These are phyloP conservation scores for Psittacula cyanocephala DNA, from an alignment of 2,113 vertebrate genomes.

Conservation along the genomic window DNA sequence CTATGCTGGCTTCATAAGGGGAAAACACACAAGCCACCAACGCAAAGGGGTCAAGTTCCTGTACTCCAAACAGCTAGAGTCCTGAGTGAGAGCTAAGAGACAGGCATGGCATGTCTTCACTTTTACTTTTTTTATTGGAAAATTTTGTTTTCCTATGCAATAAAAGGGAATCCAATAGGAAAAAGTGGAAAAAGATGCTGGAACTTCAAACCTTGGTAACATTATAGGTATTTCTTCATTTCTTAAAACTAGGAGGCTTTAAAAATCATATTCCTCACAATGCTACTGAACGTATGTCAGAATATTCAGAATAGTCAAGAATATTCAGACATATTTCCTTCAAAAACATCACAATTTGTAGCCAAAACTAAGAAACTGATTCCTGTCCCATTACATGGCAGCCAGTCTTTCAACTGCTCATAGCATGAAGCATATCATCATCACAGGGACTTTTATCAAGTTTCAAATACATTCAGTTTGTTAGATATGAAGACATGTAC, in stretches of 20 bases:
- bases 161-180: neutral
- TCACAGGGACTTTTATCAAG: neutral
- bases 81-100: neutral
- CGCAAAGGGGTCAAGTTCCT: conserved; percentile 29
- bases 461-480: neutral
- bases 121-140: neutral
- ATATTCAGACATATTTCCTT: neutral
- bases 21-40: conserved; percentile 42
- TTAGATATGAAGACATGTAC: neutral
- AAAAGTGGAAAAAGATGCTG: neutral
- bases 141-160: neutral
- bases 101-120: neutral
- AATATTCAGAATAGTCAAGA: neutral
- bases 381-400: neutral
- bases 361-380: neutral
- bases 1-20: conserved; percentile 32
- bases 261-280: neutral
- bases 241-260: neutral
- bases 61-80: neutral
- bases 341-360: neutral
- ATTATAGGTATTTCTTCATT: neutral
- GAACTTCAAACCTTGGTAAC: neutral
- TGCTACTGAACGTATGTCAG: neutral
- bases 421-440: neutral
- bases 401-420: neutral